Conservation (phyloP, 35 echinoderm and acorn worm genomes). For the Apostichopus parvimensis region DNA sequence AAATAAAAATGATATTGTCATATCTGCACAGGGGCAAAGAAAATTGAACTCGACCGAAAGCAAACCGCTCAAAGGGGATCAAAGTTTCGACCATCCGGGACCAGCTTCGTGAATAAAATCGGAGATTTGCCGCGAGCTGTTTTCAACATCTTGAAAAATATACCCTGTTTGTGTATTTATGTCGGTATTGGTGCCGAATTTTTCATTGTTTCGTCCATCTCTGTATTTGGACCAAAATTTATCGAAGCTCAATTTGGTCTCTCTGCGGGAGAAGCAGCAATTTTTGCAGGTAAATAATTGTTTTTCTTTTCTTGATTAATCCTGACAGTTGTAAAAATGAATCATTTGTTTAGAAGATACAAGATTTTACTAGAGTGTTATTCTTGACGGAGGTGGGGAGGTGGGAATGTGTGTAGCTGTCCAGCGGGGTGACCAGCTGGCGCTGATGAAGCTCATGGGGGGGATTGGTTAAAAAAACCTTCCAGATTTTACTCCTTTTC, state of each 20-base stretch:
- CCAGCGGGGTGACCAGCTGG: too few species aligned
- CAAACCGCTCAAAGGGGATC: constrained; percentile 49
- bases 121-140: constrained; percentile 61
- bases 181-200: constrained; percentile 53
- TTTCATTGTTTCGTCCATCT: constrained; percentile 60
- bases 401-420: background rate
- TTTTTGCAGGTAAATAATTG: constrained; percentile 52
- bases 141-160: constrained; percentile 63
- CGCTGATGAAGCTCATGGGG: too few species aligned
- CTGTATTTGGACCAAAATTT: constrained; percentile 73
- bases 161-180: constrained; percentile 57
- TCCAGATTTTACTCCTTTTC: too few species aligned
- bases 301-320: too few species aligned
- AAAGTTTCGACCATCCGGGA: constrained; percentile 36
- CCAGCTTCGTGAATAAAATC: constrained; percentile 37
- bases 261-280: constrained; percentile 57
- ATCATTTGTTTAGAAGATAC: too few species aligned
- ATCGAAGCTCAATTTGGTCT: constrained; percentile 69
- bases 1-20: too few species aligned
- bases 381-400: too few species aligned
- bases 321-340: too few species aligned
- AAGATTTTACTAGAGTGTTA: too few species aligned
- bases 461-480: too few species aligned
- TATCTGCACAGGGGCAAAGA: constrained; percentile 39
- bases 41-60: constrained; percentile 5